Evolutionary conservation across 2,797 vertebrate genomes (phyloP), one percentile per base, ranked within the genome.

Genomic region (Acridotheres tristis): DNA sequence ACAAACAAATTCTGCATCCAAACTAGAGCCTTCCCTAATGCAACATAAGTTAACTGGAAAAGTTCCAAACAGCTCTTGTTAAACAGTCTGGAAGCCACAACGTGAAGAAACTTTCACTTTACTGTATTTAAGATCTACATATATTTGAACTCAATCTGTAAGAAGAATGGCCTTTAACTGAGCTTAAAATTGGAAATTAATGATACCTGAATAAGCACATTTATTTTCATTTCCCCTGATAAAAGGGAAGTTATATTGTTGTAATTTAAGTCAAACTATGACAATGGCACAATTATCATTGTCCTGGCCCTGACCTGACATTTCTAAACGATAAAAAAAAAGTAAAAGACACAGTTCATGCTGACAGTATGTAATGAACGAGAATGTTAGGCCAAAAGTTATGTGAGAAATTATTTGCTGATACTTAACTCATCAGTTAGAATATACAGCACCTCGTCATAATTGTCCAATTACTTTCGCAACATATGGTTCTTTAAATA

Each of bases 161-260:
- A 62, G 72, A 91, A 67, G 30, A 81, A 90, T 62, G 78, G 93
- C 43, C 47, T 92, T 80, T 75, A 50, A 83, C 54, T 48, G 21
- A 86, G 82, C 43, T 92, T 85, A 65, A 88, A 95, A 91, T 27
- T 95, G 66, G 34, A 84, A 81, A 95, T 89, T 86, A 94, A 89
- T 92, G 91, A 81, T 68, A 92, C 87, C 91, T 75, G 76, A 93
- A 95, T 95, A 95, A 89, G 93, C 87, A 93, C 75, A 94, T 91
- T 94, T 94, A 89, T 89, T 94, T 89, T 81, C 82, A 83, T 92
- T 96, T 97, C 68, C 86, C 82, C 62, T 77, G 82, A 96, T 85
- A 96, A 92, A 93, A 92, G 53, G 91, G 89, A 96, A 96, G 91
- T 91, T 96, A 93, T 93, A 97, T 32, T 88, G 62, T 53, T 84